Percentiles rank a stretch among this genome's conserved stretches.
phyloP scores from a whole-genome alignment of 2,888 invertebrate genomes.

The Agrochola lychnidis region DNA sequence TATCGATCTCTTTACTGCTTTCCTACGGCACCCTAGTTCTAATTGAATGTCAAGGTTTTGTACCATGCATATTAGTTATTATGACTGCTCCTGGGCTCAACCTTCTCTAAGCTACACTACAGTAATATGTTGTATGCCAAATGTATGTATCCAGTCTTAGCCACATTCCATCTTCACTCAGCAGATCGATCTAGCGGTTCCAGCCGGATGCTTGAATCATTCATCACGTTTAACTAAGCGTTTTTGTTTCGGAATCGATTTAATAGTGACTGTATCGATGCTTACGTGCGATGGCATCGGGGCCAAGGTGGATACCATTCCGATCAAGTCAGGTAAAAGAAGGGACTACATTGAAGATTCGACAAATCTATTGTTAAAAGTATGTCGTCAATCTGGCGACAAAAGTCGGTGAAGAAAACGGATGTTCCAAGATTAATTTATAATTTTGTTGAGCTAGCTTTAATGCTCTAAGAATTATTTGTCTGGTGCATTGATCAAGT shows the following conservation, averaged over 20 bases:
- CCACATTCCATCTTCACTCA: conserved; percentile 12
- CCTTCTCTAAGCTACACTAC: not conserved
- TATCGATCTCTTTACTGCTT: not conserved
- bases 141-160: not conserved
- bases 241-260: conserved; percentile 35
- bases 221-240: conserved; percentile 1
- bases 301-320: conserved; percentile 49
- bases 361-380: not conserved
- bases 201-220: conserved; percentile 20
- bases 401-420: not conserved
- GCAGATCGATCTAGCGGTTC: not conserved
- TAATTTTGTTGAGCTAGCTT: too few species aligned
- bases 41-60: too few species aligned
- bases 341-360: conserved; percentile 10
- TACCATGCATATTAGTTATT: too few species aligned
- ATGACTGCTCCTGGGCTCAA: too few species aligned
- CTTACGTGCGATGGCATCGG: conserved; percentile 34
- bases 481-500: not conserved
- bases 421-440: not conserved
- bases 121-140: not conserved
- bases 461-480: not conserved
- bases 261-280: conserved; percentile 30
- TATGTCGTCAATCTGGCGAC: not conserved
- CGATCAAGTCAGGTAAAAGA: conserved; percentile 33
- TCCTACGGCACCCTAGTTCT: too few species aligned